Conservation (phyloP, 2,113 vertebrate genomes). For the Naja naja region DNA sequence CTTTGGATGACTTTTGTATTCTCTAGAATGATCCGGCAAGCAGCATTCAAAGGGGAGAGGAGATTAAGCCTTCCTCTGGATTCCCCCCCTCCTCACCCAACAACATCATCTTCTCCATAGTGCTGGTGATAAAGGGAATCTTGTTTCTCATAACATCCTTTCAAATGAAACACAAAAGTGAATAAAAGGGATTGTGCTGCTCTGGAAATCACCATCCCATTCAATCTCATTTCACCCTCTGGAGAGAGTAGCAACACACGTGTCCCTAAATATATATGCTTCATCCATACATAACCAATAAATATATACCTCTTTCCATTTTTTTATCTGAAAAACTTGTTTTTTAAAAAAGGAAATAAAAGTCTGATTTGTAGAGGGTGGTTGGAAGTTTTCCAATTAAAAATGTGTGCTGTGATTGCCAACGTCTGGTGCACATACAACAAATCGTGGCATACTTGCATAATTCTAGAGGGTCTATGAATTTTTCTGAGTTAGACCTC, state of each 20-base stretch:
- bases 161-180: background rate
- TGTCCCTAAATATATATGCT: background rate
- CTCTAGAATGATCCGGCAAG: background rate
- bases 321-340: background rate
- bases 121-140: background rate
- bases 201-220: background rate
- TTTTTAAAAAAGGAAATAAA: background rate
- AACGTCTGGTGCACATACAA: background rate
- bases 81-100: background rate
- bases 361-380: background rate
- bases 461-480: background rate
- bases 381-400: background rate
- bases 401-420: background rate
- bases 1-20: background rate
- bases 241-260: background rate
- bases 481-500: background rate
- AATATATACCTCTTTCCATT: background rate
- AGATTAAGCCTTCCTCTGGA: background rate
- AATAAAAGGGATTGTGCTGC: background rate
- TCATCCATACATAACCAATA: background rate
- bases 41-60: background rate
- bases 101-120: background rate
- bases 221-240: background rate
- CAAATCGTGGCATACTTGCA: background rate
- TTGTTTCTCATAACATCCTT: background rate